A percentile compares a stretch with the other conserved stretches of the same genome.
phyloP scores from a whole-genome alignment of 2,113 vertebrate genomes.

The Pampusana beccarii region DNA sequence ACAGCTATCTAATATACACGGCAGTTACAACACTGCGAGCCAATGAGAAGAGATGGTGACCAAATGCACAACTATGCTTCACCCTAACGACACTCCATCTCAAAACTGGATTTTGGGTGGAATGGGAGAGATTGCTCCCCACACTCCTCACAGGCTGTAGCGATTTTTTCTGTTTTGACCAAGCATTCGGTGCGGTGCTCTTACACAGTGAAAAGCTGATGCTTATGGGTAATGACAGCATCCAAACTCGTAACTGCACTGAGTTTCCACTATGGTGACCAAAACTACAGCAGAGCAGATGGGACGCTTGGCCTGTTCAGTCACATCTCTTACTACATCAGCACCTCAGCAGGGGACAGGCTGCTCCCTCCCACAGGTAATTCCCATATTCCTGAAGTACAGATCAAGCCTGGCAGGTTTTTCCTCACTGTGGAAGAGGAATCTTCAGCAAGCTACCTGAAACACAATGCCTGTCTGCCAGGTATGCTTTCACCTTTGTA shows the following conservation, averaged over 20 bases:
- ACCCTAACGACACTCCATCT: neutral
- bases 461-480: neutral
- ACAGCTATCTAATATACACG: constrained; percentile 27
- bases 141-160: neutral
- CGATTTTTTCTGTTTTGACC: neutral
- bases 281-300: neutral
- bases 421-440: neutral
- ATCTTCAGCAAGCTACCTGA: neutral
- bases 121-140: neutral
- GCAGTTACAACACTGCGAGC: constrained; percentile 25
- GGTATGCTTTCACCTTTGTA: neutral
- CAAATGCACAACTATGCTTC: constrained; percentile 24
- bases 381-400: neutral
- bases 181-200: neutral
- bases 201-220: neutral
- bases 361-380: neutral
- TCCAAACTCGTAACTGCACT: neutral
- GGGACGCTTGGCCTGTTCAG: neutral
- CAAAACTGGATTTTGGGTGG: neutral
- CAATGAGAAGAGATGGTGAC: constrained; percentile 35
- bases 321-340: neutral
- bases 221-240: neutral
- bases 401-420: constrained; percentile 5
- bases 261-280: neutral
- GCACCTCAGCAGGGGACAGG: neutral